phyloP scores from a whole-genome alignment of 2,113 vertebrate species.

The Coracopsis vasa region DNA sequence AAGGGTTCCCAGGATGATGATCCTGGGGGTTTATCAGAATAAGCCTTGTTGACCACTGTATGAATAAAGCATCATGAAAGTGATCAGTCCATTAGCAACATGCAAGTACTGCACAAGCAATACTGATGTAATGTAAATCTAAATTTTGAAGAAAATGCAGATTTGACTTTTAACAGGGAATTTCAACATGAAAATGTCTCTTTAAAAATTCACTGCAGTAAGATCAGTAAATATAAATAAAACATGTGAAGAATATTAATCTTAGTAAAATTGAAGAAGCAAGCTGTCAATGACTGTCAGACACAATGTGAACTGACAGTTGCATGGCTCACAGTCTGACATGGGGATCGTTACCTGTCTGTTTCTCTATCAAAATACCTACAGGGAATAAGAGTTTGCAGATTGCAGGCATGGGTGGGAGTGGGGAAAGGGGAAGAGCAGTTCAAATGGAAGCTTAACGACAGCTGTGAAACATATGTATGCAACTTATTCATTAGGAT shows the following conservation, averaged over 20 bases:
- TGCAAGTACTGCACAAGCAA: neutral
- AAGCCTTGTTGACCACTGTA: neutral
- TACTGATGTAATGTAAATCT: neutral
- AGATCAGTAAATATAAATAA: slow-evolving; percentile 58
- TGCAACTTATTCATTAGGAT: slow-evolving; percentile 53
- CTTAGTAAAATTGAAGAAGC: slow-evolving; percentile 62
- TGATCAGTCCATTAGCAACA: neutral
- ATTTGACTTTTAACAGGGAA: neutral
- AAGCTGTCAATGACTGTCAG: slow-evolving; percentile 66
- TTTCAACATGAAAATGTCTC: slow-evolving; percentile 9
- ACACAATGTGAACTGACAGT: slow-evolving; percentile 62
- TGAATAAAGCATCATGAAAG: neutral
- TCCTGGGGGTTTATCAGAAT: neutral
- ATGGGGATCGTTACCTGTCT: slow-evolving; percentile 59
- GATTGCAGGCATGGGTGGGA: slow-evolving; percentile 50
- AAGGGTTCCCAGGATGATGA: neutral
- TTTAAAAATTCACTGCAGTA: slow-evolving; percentile 13
- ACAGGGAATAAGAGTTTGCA: slow-evolving; percentile 56
- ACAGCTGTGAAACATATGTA: slow-evolving; percentile 44
- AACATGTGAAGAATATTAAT: slow-evolving; percentile 63
- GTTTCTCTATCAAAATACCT: slow-evolving; percentile 57
- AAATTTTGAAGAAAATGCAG: neutral
- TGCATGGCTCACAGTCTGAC: slow-evolving; percentile 57
- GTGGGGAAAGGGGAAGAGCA: neutral
- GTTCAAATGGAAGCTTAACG: slow-evolving; percentile 51